These are phyloP conservation scores for Alosa sapidissima DNA, from an alignment of 2,797 vertebrate species.

Conservation along the genomic window DNA sequence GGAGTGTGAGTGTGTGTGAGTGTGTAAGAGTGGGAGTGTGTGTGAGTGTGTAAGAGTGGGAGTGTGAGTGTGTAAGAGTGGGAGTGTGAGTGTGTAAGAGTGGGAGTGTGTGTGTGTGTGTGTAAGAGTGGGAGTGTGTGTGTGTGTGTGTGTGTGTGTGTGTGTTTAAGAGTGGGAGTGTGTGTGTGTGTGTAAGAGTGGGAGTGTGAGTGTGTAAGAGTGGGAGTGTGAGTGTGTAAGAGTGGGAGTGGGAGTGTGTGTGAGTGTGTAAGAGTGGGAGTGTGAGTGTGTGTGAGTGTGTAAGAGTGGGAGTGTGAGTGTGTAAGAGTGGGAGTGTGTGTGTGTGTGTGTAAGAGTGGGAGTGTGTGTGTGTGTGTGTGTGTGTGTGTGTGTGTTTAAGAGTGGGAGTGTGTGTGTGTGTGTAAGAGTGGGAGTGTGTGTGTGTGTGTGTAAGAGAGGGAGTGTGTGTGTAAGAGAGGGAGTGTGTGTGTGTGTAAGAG, in stretches of 20 bases:
- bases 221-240: background rate
- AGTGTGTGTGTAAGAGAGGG: too few relatives aligned
- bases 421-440: too few relatives aligned
- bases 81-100: background rate
- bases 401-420: too few relatives aligned
- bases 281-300: too few relatives aligned
- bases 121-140: too few relatives aligned
- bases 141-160: background rate
- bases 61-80: constrained; percentile 14
- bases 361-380: background rate
- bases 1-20: background rate
- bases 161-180: too few relatives aligned
- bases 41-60: background rate
- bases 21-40: background rate
- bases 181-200: too few relatives aligned
- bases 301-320: constrained; percentile 22
- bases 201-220: too few relatives aligned
- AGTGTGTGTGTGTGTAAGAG: background rate
- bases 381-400: background rate
- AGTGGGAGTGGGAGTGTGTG: background rate
- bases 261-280: background rate
- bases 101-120: background rate
- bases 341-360: constrained; percentile 6
- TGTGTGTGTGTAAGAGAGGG: too few relatives aligned
- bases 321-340: too few relatives aligned